Evolutionary conservation across 2,888 invertebrate genomes (phyloP), one percentile per base, ranked within the genome.

Genomic region (Urechis unicinctus): DNA sequence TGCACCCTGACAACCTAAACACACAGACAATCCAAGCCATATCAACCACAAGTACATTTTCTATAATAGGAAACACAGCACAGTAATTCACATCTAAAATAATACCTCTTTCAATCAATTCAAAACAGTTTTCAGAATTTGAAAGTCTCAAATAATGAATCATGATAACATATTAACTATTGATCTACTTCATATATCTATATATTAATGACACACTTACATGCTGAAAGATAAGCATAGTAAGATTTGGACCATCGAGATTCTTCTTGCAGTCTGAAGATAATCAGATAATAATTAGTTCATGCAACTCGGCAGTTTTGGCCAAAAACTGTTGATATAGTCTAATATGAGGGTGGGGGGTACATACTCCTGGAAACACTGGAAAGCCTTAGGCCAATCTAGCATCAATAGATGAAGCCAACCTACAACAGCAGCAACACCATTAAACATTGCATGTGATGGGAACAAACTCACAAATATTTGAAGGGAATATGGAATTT

Each of bases 181-280:
- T n/a, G n/a, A n/a, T n/a, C n/a, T n/a, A n/a, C n/a, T n/a, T n/a
- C n/a, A n/a, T n/a, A n/a, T n/a, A n/a, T n/a, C n/a, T n/a, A n/a
- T n/a, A n/a, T n/a, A n/a, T n/a, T n/a, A n/a, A n/a, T n/a, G n/a
- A n/a, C n/a, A n/a, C 25, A 68, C 69, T 66, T 65, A 81, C 81
- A 73, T 61, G 82, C 83, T 26, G 83, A 80, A 51, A 86, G 76
- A 68, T 86, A 87, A 5, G 82, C 80, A 68, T 86, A 86, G 67
- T 86, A 85, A 58, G 82, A 81, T 66, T 82, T 81, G 29, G 85
- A 85, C 85, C 86, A 86, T 62, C 84, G 80, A 2, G 85, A 85
- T 55, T 83, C 81, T 50, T 80, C 78, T 61, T 82, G 83, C 48
- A 86, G 75, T 63, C 82, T 81, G 57, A 9, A 36, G 17, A 17